Percentiles rank a stretch among this genome's conserved stretches.
phyloP scores from a whole-genome alignment of 2,113 vertebrate genomes.

The Periophthalmus modestus region DNA sequence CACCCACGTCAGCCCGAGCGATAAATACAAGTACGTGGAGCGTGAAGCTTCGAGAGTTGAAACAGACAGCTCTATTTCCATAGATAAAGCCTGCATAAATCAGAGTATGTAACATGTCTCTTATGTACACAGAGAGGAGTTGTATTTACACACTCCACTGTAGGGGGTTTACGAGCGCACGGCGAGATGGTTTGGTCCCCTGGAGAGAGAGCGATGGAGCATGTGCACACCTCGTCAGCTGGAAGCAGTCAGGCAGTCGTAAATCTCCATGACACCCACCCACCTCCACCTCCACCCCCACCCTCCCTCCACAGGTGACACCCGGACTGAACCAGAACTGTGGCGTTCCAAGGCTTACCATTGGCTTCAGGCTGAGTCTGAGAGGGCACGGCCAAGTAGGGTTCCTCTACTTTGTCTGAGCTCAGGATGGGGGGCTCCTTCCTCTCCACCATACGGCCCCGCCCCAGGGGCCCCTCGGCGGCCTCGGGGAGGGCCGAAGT shows the following conservation, averaged over 20 bases:
- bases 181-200: slow-evolving; percentile 62
- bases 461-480: slow-evolving; percentile 84
- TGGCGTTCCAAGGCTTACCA: slow-evolving; percentile 98
- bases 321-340: slow-evolving; percentile 58
- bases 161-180: slow-evolving; percentile 36
- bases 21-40: neutral
- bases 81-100: slow-evolving; percentile 13
- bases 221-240: slow-evolving; percentile 76
- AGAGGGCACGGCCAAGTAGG: slow-evolving; percentile 92
- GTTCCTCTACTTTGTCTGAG: slow-evolving; percentile 93
- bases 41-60: neutral
- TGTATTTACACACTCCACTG: slow-evolving; percentile 29
- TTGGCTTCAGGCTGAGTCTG: slow-evolving; percentile 95
- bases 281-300: slow-evolving; percentile 55
- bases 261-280: slow-evolving; percentile 69
- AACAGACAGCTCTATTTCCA: slow-evolving; percentile 9
- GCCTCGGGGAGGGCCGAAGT: slow-evolving; percentile 84
- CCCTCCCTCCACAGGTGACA: slow-evolving; percentile 68
- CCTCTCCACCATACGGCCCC: slow-evolving; percentile 89
- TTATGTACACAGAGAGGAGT: slow-evolving; percentile 5
- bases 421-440: slow-evolving; percentile 83
- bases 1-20: neutral
- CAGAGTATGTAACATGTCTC: slow-evolving; percentile 8
- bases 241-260: slow-evolving; percentile 84
- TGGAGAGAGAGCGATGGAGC: slow-evolving; percentile 46